Evolutionary conservation across 2,113 vertebrate genomes (phyloP).

Genomic region (Pica pica): DNA sequence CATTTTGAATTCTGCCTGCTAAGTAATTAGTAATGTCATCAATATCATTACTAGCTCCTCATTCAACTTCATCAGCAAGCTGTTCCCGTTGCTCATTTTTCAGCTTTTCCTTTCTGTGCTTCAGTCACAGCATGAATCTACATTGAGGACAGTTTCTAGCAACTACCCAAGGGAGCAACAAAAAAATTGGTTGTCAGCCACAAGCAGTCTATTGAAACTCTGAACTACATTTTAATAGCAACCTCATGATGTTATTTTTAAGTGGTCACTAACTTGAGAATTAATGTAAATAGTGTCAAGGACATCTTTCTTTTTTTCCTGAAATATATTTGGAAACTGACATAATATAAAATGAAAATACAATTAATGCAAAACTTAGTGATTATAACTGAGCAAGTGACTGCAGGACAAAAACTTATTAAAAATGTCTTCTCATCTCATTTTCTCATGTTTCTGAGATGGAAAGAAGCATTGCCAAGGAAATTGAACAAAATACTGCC

Average conservation of each 20-base stretch:
- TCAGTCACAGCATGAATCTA: slow-evolving; percentile 3
- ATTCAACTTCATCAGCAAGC: slow-evolving; percentile 56
- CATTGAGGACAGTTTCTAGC: not conserved
- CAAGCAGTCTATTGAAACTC: not conserved
- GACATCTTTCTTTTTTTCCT: not conserved
- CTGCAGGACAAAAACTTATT: not conserved
- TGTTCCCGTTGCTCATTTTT: slow-evolving; percentile 42
- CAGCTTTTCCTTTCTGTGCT: not conserved
- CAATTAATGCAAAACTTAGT: not conserved
- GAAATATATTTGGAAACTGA: not conserved
- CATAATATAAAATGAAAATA: not conserved
- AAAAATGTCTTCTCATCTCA: not conserved
- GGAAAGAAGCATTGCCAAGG: not conserved
- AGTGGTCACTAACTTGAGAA: not conserved
- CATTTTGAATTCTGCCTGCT: slow-evolving; percentile 64
- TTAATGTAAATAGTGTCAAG: not conserved
- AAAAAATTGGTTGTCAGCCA: slow-evolving; percentile 36
- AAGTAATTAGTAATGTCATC: slow-evolving; percentile 67
- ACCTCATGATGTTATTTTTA: not conserved
- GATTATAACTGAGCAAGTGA: not conserved
- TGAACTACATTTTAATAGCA: slow-evolving; percentile 21
- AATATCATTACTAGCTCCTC: slow-evolving; percentile 55
- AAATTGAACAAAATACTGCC: not conserved
- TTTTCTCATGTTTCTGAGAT: not conserved
- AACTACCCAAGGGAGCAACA: not conserved